Percentiles rank a stretch among this genome's conserved stretches.
These are phyloP conservation scores for Agapostemon virescens DNA, from an alignment of 2,888 invertebrate species.

Conservation along the genomic window DNA sequence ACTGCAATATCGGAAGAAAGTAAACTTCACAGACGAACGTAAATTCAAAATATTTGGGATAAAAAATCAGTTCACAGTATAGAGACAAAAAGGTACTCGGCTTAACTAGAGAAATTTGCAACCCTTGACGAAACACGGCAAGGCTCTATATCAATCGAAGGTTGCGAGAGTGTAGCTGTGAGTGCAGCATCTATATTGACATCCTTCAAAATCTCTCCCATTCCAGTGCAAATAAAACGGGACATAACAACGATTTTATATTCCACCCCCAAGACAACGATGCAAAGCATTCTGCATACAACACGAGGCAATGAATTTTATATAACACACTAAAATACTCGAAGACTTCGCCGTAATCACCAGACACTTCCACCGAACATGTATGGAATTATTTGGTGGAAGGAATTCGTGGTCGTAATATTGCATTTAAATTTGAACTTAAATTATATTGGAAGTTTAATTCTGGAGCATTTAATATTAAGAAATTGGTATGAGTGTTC, in stretches of 20 bases:
- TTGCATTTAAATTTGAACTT: neutral
- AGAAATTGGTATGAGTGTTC: too few relatives aligned
- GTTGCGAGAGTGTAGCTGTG: neutral
- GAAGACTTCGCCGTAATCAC: neutral
- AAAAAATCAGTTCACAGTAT: neutral
- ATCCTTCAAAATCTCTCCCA: neutral
- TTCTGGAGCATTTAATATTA: too few relatives aligned
- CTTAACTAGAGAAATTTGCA: too few relatives aligned
- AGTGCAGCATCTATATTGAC: neutral
- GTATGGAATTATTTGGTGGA: neutral
- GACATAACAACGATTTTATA: too few relatives aligned
- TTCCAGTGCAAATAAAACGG: neutral
- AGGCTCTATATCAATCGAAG: neutral
- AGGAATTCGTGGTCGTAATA: slow-evolving; percentile 2
- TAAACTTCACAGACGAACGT: slow-evolving; percentile 17
- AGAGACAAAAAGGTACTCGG: neutral
- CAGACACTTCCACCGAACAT: neutral
- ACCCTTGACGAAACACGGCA: too few relatives aligned
- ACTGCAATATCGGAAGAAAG: neutral
- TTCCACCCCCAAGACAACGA: too few relatives aligned
- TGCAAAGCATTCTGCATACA: neutral
- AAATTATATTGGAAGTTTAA: too few relatives aligned
- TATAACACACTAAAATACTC: too few relatives aligned
- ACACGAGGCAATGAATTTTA: slow-evolving; percentile 7
- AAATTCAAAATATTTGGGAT: slow-evolving; percentile 12